Evolutionary conservation across 2,797 vertebrate genomes (phyloP).

Genomic region (Lutjanus campechanus): DNA sequence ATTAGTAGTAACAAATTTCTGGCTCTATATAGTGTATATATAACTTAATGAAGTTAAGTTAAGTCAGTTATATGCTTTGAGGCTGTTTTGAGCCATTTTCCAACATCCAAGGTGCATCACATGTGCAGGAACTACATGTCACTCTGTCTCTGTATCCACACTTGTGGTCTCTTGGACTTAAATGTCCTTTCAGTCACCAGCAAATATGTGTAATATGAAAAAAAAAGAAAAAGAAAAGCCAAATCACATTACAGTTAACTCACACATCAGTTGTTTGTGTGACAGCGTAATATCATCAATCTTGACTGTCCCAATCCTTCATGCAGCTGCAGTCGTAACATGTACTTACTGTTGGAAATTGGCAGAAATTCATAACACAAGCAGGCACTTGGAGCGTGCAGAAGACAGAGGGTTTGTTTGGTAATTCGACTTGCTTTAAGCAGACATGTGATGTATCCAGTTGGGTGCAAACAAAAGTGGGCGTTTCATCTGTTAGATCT

Average conservation of each 20-base stretch:
- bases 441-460: not conserved
- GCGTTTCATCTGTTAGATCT: not conserved
- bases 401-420: slow-evolving; percentile 17
- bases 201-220: not conserved
- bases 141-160: not conserved
- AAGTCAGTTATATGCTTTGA: too few relatives aligned
- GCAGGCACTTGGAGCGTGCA: slow-evolving; percentile 17
- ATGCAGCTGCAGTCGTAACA: not conserved
- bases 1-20: too few relatives aligned
- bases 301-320: not conserved
- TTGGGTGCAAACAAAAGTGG: not conserved
- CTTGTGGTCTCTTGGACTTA: not conserved
- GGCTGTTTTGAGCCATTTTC: not conserved
- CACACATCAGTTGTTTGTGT: slow-evolving; percentile 5
- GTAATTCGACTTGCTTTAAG: slow-evolving; percentile 13
- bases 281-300: slow-evolving; percentile 2
- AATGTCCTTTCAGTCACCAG: not conserved
- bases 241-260: not conserved
- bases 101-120: not conserved
- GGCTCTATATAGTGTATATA: too few relatives aligned
- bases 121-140: not conserved
- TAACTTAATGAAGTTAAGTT: too few relatives aligned
- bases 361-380: not conserved
- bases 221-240: not conserved
- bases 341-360: slow-evolving; percentile 17